Base-by-base conservation (phyloP, 2,797 vertebrate genomes). In the Craterocephalus amniculus region DNA sequence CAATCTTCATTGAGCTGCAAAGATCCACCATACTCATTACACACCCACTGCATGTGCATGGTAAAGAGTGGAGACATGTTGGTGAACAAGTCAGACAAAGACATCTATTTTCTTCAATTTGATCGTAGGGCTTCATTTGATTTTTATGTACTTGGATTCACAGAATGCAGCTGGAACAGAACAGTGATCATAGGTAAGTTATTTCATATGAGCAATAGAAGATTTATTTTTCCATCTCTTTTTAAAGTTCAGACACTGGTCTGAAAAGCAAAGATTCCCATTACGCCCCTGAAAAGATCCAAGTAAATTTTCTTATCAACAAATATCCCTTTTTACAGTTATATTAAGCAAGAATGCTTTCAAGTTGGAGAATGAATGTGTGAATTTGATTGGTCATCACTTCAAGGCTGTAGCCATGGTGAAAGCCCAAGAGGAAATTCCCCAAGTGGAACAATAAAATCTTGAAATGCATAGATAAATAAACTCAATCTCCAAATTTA, bases 61-160 rank as follows among this genome's bases (percentile, higher is more conserved):
- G 18, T 7, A 34, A 32, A 20, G 54, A 63, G 6, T 31, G 67
- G 20, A 73, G 1, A 58, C 9, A 36, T 24, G 54, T 26, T 31
- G 27, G 72, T 68, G 35, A 49, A 49, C 0, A n/a, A 52, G 45
- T 62, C 43, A 27, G 45, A 65, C 43, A 27, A 34, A 60, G 6
- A n/a, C 14, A 3, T 12, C 48, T 63, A 63, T 14, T 69, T 70
- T 55, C 22, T 63, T 27, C 70, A 64, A 58, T 34, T 10, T 58
- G 54, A 76, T 80, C 57, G 26, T 40, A 60, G 2, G 2, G 48
- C 45, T 59, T 32, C 29, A 22, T 54, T 20, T 60, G 31, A 64
- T 71, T 22, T 29, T 67, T 74, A 59, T 32, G 16, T 34, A 27
- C 54, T 70, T 20, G 67, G 58, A 74, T 69, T 77, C 67, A 74